phyloP scores from a whole-genome alignment of 2,113 vertebrate genomes.

The Trematomus loennbergii region DNA sequence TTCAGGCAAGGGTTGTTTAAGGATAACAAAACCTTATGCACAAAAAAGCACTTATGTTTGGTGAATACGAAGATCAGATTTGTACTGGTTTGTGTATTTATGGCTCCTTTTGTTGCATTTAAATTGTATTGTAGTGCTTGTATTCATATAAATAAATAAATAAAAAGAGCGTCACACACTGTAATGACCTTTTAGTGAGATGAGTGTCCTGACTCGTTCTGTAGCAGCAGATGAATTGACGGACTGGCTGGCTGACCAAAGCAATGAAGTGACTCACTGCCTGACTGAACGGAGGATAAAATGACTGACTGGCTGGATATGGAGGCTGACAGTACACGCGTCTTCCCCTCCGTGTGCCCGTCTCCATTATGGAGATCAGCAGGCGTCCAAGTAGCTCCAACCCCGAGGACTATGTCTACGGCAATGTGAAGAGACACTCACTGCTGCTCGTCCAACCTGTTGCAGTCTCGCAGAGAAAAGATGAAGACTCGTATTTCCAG shows the following conservation, averaged over 20 bases:
- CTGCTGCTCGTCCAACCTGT: slow-evolving; percentile 11
- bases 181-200: neutral
- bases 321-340: slow-evolving; percentile 64
- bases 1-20: neutral
- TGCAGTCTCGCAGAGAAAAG: neutral
- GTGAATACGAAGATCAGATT: neutral
- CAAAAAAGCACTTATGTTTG: neutral
- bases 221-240: slow-evolving; percentile 21
- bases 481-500: neutral
- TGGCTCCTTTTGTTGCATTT: neutral
- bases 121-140: too few species aligned
- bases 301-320: slow-evolving; percentile 70
- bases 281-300: slow-evolving; percentile 48
- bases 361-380: slow-evolving; percentile 63
- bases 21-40: neutral
- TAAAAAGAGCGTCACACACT: neutral
- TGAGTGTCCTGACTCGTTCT: neutral
- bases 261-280: slow-evolving; percentile 48
- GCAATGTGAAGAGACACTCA: slow-evolving; percentile 47
- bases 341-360: slow-evolving; percentile 50
- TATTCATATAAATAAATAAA: too few species aligned
- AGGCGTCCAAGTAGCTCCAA: slow-evolving; percentile 31
- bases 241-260: slow-evolving; percentile 40
- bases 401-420: slow-evolving; percentile 36
- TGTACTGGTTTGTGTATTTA: neutral